These are phyloP conservation scores for Lemur catta DNA, from an alignment of 2,797 vertebrate genomes.

Conservation along the genomic window DNA sequence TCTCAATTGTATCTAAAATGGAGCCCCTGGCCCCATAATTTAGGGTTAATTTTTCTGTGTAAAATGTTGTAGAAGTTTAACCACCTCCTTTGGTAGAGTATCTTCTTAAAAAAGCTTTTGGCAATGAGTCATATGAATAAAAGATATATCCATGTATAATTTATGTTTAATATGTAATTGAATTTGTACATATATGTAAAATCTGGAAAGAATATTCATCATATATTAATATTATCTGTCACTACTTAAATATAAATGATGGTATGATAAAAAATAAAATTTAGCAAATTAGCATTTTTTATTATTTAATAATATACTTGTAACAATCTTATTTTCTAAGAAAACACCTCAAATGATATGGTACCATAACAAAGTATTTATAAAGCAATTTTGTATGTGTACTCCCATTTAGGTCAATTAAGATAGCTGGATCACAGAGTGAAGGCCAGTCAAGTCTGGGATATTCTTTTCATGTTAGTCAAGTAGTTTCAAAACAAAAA, in stretches of 20 bases:
- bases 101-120: neutral
- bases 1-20: neutral
- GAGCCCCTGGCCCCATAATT: neutral
- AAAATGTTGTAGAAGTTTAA: slow-evolving; percentile 1
- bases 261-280: neutral
- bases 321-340: neutral
- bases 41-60: neutral
- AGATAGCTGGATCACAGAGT: neutral
- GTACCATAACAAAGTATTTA: neutral
- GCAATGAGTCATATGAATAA: neutral
- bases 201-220: slow-evolving; percentile 34
- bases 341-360: neutral
- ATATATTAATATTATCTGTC: neutral
- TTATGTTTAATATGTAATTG: slow-evolving; percentile 9
- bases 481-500: neutral
- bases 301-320: neutral
- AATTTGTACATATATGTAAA: slow-evolving; percentile 21
- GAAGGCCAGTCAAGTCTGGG: neutral
- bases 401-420: neutral
- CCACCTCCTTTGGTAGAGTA: neutral
- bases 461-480: neutral
- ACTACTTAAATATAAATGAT: neutral
- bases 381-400: neutral
- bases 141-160: neutral
- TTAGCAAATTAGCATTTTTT: neutral